Conservation (phyloP, 2,113 vertebrate genomes). For the Lucifuga dentata region DNA sequence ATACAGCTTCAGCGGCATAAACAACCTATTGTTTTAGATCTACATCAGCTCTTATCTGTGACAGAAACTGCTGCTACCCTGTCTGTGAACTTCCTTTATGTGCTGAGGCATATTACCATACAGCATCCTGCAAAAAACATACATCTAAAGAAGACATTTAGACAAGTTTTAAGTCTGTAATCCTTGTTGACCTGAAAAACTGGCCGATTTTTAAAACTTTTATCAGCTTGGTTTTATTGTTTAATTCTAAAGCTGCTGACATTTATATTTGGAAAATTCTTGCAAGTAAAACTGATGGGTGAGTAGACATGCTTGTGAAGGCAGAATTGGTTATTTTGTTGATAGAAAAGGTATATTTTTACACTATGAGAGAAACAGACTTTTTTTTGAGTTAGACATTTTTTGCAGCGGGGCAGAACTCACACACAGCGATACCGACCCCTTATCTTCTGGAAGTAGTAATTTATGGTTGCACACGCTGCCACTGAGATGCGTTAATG, state of each 20-base stretch:
- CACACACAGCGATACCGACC: background rate
- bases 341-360: no score
- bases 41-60: slow-evolving; percentile 56
- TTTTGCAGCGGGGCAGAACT: slow-evolving; percentile 33
- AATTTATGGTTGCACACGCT: slow-evolving; percentile 52
- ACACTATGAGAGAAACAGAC: no score
- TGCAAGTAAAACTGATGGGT: no score
- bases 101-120: slow-evolving; percentile 34
- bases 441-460: slow-evolving; percentile 57
- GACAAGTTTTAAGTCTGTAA: background rate
- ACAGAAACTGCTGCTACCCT: slow-evolving; percentile 40
- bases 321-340: no score
- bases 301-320: no score
- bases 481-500: slow-evolving; percentile 40
- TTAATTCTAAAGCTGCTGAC: no score
- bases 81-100: slow-evolving; percentile 43
- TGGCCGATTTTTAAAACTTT: no score
- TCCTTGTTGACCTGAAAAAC: no score
- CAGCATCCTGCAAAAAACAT: slow-evolving; percentile 37
- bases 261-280: no score
- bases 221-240: no score
- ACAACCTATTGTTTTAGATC: slow-evolving; percentile 51
- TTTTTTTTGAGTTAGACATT: slow-evolving; percentile 7
- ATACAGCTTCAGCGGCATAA: slow-evolving; percentile 32
- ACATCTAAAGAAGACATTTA: background rate